Percentiles rank a stretch among this genome's conserved stretches.
Conservation (phyloP, 2,888 invertebrate species). For the Pterostichus niger region DNA sequence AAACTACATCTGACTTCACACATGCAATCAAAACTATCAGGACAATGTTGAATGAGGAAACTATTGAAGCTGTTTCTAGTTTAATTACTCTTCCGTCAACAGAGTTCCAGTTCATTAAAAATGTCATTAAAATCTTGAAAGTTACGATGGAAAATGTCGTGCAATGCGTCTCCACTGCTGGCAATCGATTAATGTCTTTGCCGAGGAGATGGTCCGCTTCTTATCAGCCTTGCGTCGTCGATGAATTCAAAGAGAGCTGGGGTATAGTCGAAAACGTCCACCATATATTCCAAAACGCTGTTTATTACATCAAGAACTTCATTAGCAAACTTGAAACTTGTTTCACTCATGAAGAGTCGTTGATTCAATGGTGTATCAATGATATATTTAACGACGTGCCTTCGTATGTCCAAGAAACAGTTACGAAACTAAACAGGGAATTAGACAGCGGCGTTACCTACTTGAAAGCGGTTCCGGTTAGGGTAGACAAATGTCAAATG, state of each 20-base stretch:
- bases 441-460: slow-evolving; percentile 7
- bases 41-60: slow-evolving; percentile 40
- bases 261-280: slow-evolving; percentile 32
- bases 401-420: slow-evolving; percentile 27
- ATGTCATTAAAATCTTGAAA: slow-evolving; percentile 42
- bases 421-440: slow-evolving; percentile 32
- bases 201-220: slow-evolving; percentile 27
- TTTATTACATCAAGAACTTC: slow-evolving; percentile 38
- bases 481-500: slow-evolving; percentile 28
- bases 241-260: slow-evolving; percentile 42
- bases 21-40: slow-evolving; percentile 27
- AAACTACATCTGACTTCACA: slow-evolving; percentile 1
- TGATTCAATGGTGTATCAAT: slow-evolving; percentile 38
- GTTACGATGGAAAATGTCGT: slow-evolving; percentile 29
- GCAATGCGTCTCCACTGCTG: slow-evolving; percentile 7
- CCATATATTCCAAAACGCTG: slow-evolving; percentile 40
- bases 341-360: slow-evolving; percentile 26
- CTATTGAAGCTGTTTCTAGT: slow-evolving; percentile 23
- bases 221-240: slow-evolving; percentile 21
- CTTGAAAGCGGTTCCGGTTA: slow-evolving; percentile 1
- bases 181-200: slow-evolving; percentile 16
- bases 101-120: slow-evolving; percentile 33
- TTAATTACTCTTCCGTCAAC: slow-evolving; percentile 28
- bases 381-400: slow-evolving; percentile 29
- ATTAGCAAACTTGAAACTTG: slow-evolving; percentile 29